These are phyloP conservation scores for Chamaea fasciata DNA, from an alignment of 2,113 vertebrate species.

Conservation along the genomic window DNA sequence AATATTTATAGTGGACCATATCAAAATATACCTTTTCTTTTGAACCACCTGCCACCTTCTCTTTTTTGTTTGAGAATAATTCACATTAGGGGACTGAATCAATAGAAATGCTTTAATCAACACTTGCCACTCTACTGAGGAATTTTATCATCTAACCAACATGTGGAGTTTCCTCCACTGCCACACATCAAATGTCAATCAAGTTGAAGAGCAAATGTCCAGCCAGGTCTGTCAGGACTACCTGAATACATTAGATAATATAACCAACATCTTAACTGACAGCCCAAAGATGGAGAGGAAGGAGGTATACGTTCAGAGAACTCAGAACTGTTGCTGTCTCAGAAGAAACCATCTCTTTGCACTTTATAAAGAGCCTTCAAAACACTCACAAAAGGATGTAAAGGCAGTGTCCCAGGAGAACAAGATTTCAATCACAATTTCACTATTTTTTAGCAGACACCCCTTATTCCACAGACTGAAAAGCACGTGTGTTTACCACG, in stretches of 20 bases:
- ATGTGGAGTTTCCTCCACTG: neutral
- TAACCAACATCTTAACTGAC: neutral
- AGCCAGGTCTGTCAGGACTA: neutral
- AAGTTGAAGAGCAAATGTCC: neutral
- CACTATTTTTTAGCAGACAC: neutral
- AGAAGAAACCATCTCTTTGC: neutral
- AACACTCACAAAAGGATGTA: neutral
- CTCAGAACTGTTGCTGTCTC: neutral
- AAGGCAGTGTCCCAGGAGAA: neutral
- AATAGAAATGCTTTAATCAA: slow-evolving; percentile 11
- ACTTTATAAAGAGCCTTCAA: neutral
- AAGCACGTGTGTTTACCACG: neutral
- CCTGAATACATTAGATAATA: neutral
- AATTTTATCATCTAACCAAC: slow-evolving; percentile 15
- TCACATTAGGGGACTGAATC: neutral
- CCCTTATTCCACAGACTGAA: neutral
- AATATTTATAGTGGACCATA: neutral
- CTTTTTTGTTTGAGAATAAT: neutral
- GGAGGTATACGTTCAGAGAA: neutral
- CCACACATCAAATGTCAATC: slow-evolving; percentile 7
- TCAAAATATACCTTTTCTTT: neutral
- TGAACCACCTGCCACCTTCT: neutral
- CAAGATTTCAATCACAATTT: neutral
- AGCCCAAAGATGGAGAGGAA: neutral
- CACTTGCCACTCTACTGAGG: neutral